Conservation (phyloP, 2,888 invertebrate species). For the Noctua pronuba region DNA sequence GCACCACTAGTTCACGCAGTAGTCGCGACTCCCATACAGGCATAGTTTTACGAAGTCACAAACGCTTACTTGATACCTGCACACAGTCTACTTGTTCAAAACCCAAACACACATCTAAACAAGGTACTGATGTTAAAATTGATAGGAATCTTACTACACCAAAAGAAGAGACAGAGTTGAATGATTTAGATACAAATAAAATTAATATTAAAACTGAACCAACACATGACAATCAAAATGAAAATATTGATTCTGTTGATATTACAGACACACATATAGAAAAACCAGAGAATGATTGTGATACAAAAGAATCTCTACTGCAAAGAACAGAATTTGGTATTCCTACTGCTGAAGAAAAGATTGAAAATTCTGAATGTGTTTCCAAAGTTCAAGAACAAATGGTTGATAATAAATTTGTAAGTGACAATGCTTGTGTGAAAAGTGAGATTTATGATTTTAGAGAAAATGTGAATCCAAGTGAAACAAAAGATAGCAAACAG, state of each 20-base stretch:
- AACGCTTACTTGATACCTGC: constrained; percentile 87
- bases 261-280: constrained; percentile 73
- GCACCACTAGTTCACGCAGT: constrained; percentile 88
- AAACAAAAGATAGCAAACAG: constrained; percentile 83
- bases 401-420: constrained; percentile 77
- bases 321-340: constrained; percentile 73
- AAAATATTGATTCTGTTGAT: constrained; percentile 71
- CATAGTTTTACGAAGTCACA: constrained; percentile 92
- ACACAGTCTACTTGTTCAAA: constrained; percentile 78
- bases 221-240: constrained; percentile 70
- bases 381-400: constrained; percentile 78
- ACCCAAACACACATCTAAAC: constrained; percentile 77
- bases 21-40: constrained; percentile 88
- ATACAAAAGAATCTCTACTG: constrained; percentile 85
- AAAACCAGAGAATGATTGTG: constrained; percentile 76
- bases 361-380: constrained; percentile 72
- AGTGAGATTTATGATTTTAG: constrained; percentile 88
- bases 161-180: constrained; percentile 80
- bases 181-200: constrained; percentile 75
- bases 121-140: constrained; percentile 76
- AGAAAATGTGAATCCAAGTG: constrained; percentile 89
- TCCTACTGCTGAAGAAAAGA: constrained; percentile 69
- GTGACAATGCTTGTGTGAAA: constrained; percentile 83
- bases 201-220: constrained; percentile 76
- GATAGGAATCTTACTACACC: constrained; percentile 78